Evolutionary conservation across 2,797 vertebrate genomes (phyloP).

Genomic region (Hippopotamyrus pictus): DNA sequence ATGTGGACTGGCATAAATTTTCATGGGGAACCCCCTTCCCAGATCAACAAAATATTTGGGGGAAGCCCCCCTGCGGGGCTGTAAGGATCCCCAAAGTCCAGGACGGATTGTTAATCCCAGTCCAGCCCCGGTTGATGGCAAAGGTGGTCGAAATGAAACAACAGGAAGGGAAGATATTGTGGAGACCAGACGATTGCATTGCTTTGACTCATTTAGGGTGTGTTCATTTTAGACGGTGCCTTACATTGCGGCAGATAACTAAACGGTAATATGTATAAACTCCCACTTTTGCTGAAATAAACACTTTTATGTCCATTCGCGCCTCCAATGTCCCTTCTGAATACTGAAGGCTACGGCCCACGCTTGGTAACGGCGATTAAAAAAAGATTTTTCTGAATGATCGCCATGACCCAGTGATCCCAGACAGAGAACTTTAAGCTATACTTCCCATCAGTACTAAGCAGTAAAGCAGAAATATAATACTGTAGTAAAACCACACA

Average conservation of each 20-base stretch:
- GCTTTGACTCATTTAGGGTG: background rate
- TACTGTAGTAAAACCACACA: background rate
- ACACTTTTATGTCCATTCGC: background rate
- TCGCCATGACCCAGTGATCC: background rate
- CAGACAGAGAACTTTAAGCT: background rate
- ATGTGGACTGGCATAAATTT: background rate
- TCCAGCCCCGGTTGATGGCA: background rate
- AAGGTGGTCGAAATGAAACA: background rate
- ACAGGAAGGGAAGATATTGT: background rate
- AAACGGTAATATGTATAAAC: background rate
- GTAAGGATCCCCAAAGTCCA: background rate
- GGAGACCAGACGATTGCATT: background rate
- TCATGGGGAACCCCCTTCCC: background rate
- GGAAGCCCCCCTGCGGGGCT: background rate
- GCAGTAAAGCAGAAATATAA: background rate
- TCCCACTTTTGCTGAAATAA: background rate
- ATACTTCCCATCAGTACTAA: background rate
- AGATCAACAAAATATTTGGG: background rate
- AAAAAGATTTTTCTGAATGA: background rate
- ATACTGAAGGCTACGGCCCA: background rate
- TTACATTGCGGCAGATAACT: background rate
- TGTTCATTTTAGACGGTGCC: background rate
- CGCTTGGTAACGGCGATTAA: background rate
- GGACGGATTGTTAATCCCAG: background rate
- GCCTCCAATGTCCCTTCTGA: background rate